These are phyloP conservation scores for Hydraecia micacea DNA, from an alignment of 2,888 invertebrate genomes.

Conservation along the genomic window DNA sequence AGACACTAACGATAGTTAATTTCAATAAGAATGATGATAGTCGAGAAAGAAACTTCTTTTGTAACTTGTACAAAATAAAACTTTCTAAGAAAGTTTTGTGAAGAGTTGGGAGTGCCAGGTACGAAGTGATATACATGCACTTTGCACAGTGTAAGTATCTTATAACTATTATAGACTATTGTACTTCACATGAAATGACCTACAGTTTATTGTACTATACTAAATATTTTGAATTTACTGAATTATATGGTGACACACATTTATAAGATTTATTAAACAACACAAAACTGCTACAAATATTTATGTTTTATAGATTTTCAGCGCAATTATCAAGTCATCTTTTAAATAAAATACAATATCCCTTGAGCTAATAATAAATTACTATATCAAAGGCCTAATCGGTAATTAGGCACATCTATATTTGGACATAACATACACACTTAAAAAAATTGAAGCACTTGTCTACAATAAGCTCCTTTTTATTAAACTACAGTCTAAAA, in stretches of 20 bases:
- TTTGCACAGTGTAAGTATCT: constrained; percentile 48
- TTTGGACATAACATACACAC: constrained; percentile 62
- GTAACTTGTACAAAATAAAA: constrained; percentile 45
- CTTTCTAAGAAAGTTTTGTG: constrained; percentile 51
- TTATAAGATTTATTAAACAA: constrained; percentile 55
- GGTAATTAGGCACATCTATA: constrained; percentile 64
- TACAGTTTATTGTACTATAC: constrained; percentile 57
- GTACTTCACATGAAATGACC: constrained; percentile 63
- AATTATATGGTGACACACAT: constrained; percentile 60
- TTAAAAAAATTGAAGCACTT: constrained; percentile 72
- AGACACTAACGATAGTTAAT: constrained; percentile 47
- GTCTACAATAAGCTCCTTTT: constrained; percentile 78
- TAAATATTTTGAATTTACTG: constrained; percentile 59
- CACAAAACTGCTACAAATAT: constrained; percentile 77
- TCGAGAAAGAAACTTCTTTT: constrained; percentile 30
- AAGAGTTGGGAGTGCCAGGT: constrained; percentile 51
- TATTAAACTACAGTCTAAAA: constrained; percentile 71
- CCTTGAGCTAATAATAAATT: constrained; percentile 66
- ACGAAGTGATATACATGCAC: constrained; percentile 60
- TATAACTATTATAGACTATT: constrained; percentile 62
- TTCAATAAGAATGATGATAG: constrained; percentile 34
- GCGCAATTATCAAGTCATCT: constrained; percentile 60
- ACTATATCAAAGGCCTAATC: constrained; percentile 61
- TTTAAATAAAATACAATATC: constrained; percentile 57
- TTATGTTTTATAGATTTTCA: constrained; percentile 61